Evolutionary conservation across 2,113 vertebrate genomes (phyloP).

Genomic region (Chloebia gouldiae): DNA sequence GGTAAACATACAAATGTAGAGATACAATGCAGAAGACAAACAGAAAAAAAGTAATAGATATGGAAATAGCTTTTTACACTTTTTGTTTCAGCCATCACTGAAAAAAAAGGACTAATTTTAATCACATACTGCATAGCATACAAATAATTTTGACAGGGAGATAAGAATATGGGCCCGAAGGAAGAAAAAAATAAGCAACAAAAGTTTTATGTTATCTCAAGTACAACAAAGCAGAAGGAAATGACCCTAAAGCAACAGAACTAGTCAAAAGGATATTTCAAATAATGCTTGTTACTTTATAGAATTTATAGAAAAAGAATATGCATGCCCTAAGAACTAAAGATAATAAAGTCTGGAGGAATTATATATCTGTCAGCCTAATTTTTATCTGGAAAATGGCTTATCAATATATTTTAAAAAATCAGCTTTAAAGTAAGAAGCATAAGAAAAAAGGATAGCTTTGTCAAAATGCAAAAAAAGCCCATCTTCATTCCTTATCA

Average conservation of each 20-base stretch:
- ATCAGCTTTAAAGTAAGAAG: neutral
- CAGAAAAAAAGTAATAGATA: neutral
- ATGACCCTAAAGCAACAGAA: constrained; percentile 11
- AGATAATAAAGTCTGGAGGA: neutral
- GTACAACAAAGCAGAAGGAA: neutral
- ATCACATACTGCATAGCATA: neutral
- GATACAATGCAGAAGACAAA: neutral
- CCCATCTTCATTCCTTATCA: neutral
- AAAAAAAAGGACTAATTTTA: neutral
- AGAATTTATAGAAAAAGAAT: neutral
- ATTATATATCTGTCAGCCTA: neutral
- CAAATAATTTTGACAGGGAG: neutral
- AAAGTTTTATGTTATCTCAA: neutral
- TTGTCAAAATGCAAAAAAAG: neutral
- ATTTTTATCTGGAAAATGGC: neutral
- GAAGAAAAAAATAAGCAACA: neutral
- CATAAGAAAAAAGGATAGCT: neutral
- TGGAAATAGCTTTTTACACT: neutral
- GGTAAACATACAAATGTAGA: neutral
- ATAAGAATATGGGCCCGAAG: neutral
- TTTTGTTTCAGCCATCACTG: neutral
- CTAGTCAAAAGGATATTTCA: constrained; percentile 16
- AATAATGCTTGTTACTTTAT: neutral
- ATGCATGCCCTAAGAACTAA: neutral
- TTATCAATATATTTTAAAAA: neutral